Percentiles rank a stretch among this genome's conserved stretches.
phyloP scores from a whole-genome alignment of 2,888 invertebrate species.

The Gibbula magus region DNA sequence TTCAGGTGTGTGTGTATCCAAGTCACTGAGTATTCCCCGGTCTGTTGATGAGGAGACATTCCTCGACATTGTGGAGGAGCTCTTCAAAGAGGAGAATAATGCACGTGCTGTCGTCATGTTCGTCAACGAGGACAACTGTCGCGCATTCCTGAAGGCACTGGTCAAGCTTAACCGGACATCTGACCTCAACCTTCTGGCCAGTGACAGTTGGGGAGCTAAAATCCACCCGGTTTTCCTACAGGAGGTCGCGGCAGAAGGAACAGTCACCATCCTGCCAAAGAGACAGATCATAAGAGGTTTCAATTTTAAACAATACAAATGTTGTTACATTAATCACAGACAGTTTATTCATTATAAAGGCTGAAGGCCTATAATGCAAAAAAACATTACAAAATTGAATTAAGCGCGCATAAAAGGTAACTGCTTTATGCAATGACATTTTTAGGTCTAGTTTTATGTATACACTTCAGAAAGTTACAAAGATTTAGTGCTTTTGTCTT shows the following conservation, averaged over 20 bases:
- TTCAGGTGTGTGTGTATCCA: conserved; percentile 79
- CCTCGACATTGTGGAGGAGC: conserved; percentile 79
- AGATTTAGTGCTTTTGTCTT: too few relatives aligned
- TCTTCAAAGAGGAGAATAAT: conserved; percentile 77
- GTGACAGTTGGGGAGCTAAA: conserved; percentile 75
- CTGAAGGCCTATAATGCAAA: too few relatives aligned
- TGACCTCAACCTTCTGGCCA: conserved; percentile 70
- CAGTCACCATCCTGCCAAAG: conserved; percentile 73
- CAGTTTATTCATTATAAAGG: too few relatives aligned
- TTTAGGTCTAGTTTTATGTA: too few relatives aligned
- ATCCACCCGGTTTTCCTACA: conserved; percentile 70
- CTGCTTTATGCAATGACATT: too few relatives aligned
- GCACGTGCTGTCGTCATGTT: conserved; percentile 81
- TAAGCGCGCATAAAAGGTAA: too few relatives aligned
- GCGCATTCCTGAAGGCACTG: conserved; percentile 67
- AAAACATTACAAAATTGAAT: too few relatives aligned
- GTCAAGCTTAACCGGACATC: conserved; percentile 56
- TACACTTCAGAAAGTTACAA: too few relatives aligned
- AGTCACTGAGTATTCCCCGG: conserved; percentile 80
- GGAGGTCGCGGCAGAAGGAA: conserved; percentile 71
- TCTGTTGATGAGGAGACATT: conserved; percentile 79
- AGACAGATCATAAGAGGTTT: conserved; percentile 60
- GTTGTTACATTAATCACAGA: too few relatives aligned
- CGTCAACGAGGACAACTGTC: conserved; percentile 83
- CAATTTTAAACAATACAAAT: too few relatives aligned